phyloP scores from a whole-genome alignment of 1,140 invertebrate species.

The Drosophila pandora region DNA sequence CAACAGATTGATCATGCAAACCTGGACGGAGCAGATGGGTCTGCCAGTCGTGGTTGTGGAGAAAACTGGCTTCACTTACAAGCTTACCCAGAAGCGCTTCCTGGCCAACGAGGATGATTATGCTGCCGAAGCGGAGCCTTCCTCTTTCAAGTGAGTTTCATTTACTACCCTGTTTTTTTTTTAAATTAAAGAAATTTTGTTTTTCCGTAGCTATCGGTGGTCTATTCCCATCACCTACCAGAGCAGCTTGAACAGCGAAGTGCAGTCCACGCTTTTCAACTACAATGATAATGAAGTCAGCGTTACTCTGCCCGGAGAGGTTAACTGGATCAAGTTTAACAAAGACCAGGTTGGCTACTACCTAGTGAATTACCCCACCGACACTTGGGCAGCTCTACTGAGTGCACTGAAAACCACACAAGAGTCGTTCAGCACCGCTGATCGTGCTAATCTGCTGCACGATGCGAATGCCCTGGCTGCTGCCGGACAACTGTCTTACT shows the following conservation, averaged over 20 bases:
- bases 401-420: constrained; percentile 84
- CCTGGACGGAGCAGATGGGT: constrained; percentile 97
- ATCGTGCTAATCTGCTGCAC: constrained; percentile 93
- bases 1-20: constrained; percentile 91
- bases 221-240: constrained; percentile 92
- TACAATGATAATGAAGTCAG: constrained; percentile 69
- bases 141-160: constrained; percentile 85
- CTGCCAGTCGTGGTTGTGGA: constrained; percentile 91
- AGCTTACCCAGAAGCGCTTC: constrained; percentile 90
- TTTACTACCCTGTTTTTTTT: accelerated
- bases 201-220: constrained; percentile 89
- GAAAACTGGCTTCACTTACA: constrained; percentile 84
- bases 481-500: constrained; percentile 87
- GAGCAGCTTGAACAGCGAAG: constrained; percentile 84
- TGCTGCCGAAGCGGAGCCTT: constrained; percentile 84
- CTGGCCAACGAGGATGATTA: constrained; percentile 87
- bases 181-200: neutral
- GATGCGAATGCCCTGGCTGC: constrained; percentile 93
- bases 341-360: constrained; percentile 94
- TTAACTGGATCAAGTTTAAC: constrained; percentile 94
- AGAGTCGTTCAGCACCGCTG: constrained; percentile 87
- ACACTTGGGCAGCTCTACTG: constrained; percentile 88
- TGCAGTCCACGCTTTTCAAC: constrained; percentile 78
- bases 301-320: constrained; percentile 53
- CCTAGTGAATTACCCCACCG: constrained; percentile 91